These are phyloP conservation scores for Cyphomyrmex costatus DNA, from an alignment of 1,140 invertebrate genomes.

Conservation along the genomic window DNA sequence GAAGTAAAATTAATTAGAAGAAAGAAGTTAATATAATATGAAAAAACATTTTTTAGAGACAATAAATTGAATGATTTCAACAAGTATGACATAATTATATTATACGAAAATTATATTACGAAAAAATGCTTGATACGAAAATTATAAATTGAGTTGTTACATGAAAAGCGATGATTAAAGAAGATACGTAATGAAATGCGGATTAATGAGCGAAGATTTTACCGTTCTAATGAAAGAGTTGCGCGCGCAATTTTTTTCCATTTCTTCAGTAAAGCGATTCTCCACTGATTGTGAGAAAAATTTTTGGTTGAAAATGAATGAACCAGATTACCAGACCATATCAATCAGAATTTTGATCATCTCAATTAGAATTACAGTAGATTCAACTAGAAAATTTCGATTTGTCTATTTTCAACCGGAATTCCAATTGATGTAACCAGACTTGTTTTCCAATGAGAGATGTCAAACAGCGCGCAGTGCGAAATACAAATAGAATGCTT, in stretches of 20 bases:
- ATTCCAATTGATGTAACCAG: no score
- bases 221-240: not conserved
- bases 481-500: constrained; percentile 18
- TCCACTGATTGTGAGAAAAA: not conserved
- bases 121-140: constrained; percentile 5
- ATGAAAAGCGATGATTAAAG: not conserved
- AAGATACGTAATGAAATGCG: constrained; percentile 22
- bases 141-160: not conserved
- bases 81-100: not conserved
- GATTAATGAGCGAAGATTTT: constrained; percentile 42
- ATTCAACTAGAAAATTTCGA: no score
- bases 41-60: not conserved
- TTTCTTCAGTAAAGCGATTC: constrained; percentile 14
- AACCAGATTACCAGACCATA: no score
- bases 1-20: not conserved
- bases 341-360: no score
- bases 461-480: not conserved
- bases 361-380: no score
- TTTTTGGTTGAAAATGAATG: no score
- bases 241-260: constrained; percentile 31
- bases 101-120: not conserved
- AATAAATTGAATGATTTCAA: constrained; percentile 7
- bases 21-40: constrained; percentile 14
- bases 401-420: no score
- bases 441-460: not conserved